Evolutionary conservation across 1,140 invertebrate genomes (phyloP), one percentile per base, ranked within the genome.

Genomic region (Asobara japonica): DNA sequence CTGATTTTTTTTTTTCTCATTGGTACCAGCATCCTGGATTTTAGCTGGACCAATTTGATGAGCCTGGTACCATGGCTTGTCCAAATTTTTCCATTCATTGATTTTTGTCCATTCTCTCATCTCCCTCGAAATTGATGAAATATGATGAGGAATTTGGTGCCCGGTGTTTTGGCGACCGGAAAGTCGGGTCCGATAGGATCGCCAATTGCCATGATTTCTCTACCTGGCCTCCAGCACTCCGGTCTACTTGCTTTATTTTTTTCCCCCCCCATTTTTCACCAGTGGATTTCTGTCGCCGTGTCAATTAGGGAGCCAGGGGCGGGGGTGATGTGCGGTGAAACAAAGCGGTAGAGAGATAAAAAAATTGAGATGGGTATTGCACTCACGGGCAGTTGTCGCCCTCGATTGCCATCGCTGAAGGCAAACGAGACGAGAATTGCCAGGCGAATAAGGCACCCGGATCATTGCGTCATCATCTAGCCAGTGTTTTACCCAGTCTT

Each of bases 381-480:
- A 71, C 65, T 71, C 69, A 51, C 38, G 22, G 13, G 51, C 69
- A 71, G 69, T 71, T 64, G 69, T 71, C 69, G 69, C 69, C 69
- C 69, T 71, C 69, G 69, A 71, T 71, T 64, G 69, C 48, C 60
- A n/a, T n/a, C n/a, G 65, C 62, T 30, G 69, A 71, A 71, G 69
- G 69, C 62, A 71, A 71, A 71, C 69, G 69, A 65, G 69, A 64
- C 69, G 69, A 65, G 60, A 71, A 45, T 71, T 31, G 36, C 41
- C 41, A 45, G 56, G 36, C 61, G 38, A 27, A 56, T 56, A 56
- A 56, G 51, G 51, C 25, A 56, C 51, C 51, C 20, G 2, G 51
- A 6, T 8, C 2, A 56, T 56, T 56, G 51, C 51, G 22, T 56
- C 51, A 56, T 56, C 22, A 27, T 1, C 16, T 18, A 25, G 51